Evolutionary conservation across 2,797 vertebrate species (phyloP).

Genomic region (Chelmon rostratus): DNA sequence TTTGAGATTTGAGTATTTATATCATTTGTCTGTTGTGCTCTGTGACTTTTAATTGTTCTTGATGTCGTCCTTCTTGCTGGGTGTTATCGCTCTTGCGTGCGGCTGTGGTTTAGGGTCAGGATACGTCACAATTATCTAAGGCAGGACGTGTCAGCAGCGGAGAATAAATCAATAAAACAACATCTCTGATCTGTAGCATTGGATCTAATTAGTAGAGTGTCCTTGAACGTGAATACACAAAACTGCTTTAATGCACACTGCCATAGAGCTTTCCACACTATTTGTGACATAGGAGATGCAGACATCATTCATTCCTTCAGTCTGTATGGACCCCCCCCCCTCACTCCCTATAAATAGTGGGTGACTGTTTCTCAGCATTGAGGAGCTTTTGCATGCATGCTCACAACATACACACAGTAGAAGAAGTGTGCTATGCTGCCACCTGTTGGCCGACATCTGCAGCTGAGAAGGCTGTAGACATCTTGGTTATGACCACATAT

Average conservation of each 20-base stretch:
- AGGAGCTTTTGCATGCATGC: slow-evolving; percentile 36
- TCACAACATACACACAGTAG: not conserved
- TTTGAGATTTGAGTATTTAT: not conserved
- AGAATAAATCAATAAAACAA: slow-evolving; percentile 4
- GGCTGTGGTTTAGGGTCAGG: not conserved
- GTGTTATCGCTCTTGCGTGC: not conserved
- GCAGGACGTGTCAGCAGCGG: not conserved
- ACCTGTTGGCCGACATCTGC: slow-evolving; percentile 77
- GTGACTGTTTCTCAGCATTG: slow-evolving; percentile 60
- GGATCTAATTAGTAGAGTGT: not conserved
- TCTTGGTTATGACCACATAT: not conserved
- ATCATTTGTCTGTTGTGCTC: not conserved
- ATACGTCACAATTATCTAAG: not conserved
- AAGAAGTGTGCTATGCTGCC: slow-evolving; percentile 85
- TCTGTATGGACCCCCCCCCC: slow-evolving; percentile 8
- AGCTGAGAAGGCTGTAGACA: not conserved
- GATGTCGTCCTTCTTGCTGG: too few species aligned
- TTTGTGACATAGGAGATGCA: not conserved
- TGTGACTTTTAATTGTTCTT: not conserved
- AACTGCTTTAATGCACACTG: not conserved
- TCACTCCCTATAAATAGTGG: slow-evolving; percentile 66
- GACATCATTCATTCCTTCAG: slow-evolving; percentile 12
- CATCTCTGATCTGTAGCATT: slow-evolving; percentile 6
- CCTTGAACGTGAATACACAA: slow-evolving; percentile 5
- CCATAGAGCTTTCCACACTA: slow-evolving; percentile 3